Percentiles rank a stretch among this genome's conserved stretches.
phyloP scores from a whole-genome alignment of 2,113 vertebrate genomes.

The Fregata magnificens region DNA sequence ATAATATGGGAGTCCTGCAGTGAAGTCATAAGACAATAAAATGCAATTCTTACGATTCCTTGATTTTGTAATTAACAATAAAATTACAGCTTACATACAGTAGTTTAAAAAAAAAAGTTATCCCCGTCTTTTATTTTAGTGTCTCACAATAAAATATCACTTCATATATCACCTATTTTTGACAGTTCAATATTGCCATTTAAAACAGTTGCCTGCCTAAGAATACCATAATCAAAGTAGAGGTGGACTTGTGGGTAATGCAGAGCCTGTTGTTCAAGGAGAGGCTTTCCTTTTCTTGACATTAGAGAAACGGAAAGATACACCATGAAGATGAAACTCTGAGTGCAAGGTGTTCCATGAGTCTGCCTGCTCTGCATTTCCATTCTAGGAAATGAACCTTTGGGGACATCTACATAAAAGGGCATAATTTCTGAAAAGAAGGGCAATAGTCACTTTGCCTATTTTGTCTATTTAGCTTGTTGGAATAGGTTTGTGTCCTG shows the following conservation, averaged over 20 bases:
- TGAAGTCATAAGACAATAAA: constrained; percentile 1
- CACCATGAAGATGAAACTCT: not conserved
- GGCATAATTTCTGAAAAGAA: not conserved
- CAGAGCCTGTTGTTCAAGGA: not conserved
- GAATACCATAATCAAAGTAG: not conserved
- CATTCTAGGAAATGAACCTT: not conserved
- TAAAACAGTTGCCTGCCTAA: not conserved
- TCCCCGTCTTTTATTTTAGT: not conserved
- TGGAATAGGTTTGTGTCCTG: not conserved
- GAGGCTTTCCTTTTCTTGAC: not conserved
- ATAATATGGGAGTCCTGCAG: not conserved
- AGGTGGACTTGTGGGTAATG: not conserved
- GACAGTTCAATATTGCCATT: not conserved
- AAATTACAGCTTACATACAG: not conserved
- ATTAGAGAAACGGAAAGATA: not conserved
- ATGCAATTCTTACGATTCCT: not conserved
- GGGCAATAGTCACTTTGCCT: not conserved
- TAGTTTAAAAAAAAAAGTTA: not conserved
- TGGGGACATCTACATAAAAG: not conserved
- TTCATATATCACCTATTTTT: not conserved
- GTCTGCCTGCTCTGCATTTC: not conserved
- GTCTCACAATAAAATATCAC: not conserved
- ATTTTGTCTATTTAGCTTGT: not conserved
- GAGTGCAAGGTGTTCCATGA: not conserved
- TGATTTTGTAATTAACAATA: not conserved